These are phyloP conservation scores for Phaethon lepturus DNA, from an alignment of 2,113 vertebrate genomes.

Conservation along the genomic window DNA sequence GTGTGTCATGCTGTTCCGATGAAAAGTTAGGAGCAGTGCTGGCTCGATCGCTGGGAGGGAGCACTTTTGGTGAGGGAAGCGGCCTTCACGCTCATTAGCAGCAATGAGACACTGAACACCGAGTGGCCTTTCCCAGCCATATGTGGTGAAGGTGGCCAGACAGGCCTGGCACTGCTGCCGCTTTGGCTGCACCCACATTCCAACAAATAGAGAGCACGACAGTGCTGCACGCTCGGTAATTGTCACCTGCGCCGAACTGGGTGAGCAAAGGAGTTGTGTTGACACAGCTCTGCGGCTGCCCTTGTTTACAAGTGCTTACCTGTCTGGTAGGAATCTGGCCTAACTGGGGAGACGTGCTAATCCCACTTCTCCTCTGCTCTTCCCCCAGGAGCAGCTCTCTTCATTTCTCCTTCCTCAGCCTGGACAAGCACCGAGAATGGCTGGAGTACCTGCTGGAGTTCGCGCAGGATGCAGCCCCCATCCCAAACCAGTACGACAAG, in stretches of 20 bases:
- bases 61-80: fast-evolving
- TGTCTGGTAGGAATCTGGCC: neutral
- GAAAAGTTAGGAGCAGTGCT: fast-evolving
- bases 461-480: constrained; percentile 85
- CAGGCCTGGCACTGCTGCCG: neutral
- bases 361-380: neutral
- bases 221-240: fast-evolving
- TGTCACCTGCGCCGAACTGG: neutral
- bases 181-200: neutral
- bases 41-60: neutral
- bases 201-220: fast-evolving
- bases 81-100: fast-evolving
- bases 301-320: neutral
- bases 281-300: neutral
- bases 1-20: neutral
- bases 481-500: constrained; percentile 86
- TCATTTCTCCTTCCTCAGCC: constrained; percentile 96
- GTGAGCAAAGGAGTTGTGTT: neutral
- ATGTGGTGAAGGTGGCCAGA: too few species aligned
- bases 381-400: constrained; percentile 86
- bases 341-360: fast-evolving
- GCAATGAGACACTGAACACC: fast-evolving
- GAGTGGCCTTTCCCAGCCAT: fast-evolving
- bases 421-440: constrained; percentile 94
- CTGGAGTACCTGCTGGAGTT: constrained; percentile 89